Evolutionary conservation across 1,140 invertebrate genomes (phyloP), one percentile per base, ranked within the genome.

Genomic region (Paraescarpia echinospica): DNA sequence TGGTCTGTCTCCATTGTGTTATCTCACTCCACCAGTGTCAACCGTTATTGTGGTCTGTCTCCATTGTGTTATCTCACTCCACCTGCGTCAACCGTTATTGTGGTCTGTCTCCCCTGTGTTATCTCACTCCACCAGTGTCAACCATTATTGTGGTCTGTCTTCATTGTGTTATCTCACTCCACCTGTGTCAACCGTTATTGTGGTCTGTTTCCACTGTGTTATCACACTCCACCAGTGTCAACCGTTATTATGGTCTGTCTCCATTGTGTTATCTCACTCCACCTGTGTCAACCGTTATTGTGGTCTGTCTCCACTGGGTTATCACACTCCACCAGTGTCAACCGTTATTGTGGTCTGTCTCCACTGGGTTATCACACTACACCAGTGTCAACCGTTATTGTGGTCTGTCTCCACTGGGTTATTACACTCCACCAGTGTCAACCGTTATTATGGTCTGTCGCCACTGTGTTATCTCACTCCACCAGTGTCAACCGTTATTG

Each of bases 21-120:
- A 34, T 34, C 14, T 35, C 14, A 91, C 91, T 91, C 93, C 96
- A 97, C 97, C 96, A 98, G 97, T 93, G n/a, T n/a, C n/a, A 91
- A 91, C 33, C 5, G 31, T 91, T 33, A 41, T 35, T 34, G 41
- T 12, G 41, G 41, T 41, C 59, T 77, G 14, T 77, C 12, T 18
- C 59, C 59, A 22, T 33, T 0, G 18, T 35, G 33, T 33, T 22
- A 34, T 34, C 14, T 35, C 14, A 91, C 91, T 91, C 93, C n/a
- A n/a, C n/a, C n/a, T n/a, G n/a, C n/a, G n/a, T n/a, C n/a, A 91
- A 91, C 33, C 5, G 31, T 91, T 33, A 41, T 35, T 34, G 41
- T 12, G 41, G 41, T 41, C 59, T 77, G 14, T 77, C 12, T 18
- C 59, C 59, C 1, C 14, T 0, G 18, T 35, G 33, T 33, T 22